phyloP scores from a whole-genome alignment of 2,113 vertebrate species.

The Oophaga pumilio region DNA sequence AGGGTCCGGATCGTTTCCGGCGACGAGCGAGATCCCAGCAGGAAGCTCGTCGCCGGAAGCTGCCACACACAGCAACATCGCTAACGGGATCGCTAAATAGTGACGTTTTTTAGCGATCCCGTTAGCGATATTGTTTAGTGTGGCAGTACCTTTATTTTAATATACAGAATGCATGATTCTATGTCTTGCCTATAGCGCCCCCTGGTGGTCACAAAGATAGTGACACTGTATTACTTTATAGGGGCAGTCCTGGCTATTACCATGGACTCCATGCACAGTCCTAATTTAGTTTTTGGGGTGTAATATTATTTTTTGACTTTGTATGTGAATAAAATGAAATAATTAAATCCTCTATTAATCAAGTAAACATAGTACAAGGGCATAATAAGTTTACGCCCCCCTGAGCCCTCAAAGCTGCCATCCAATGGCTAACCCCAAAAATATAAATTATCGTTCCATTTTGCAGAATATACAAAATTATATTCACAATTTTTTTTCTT shows the following conservation, averaged over 20 bases:
- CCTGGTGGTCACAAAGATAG: background rate
- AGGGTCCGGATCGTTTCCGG: too few species aligned
- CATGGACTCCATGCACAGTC: background rate
- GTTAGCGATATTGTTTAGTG: too few species aligned
- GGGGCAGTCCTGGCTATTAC: background rate
- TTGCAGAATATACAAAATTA: too few species aligned
- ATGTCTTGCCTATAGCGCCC: background rate
- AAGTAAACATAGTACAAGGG: too few species aligned
- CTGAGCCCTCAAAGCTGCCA: background rate
- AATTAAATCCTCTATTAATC: too few species aligned
- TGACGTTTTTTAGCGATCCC: too few species aligned
- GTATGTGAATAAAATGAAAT: background rate
- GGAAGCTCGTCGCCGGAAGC: too few species aligned
- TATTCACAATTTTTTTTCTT: too few species aligned
- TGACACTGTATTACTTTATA: background rate
- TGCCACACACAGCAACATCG: too few species aligned
- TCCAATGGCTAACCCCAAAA: background rate
- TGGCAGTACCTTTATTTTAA: too few species aligned
- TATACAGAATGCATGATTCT: background rate
- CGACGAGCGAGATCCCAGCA: too few species aligned
- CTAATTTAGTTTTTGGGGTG: background rate
- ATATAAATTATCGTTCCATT: background rate
- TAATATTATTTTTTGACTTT: background rate
- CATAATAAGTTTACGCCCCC: background rate
- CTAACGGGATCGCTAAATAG: too few species aligned